phyloP scores from a whole-genome alignment of 2,888 invertebrate species.

The Anarsia innoxiella region DNA sequence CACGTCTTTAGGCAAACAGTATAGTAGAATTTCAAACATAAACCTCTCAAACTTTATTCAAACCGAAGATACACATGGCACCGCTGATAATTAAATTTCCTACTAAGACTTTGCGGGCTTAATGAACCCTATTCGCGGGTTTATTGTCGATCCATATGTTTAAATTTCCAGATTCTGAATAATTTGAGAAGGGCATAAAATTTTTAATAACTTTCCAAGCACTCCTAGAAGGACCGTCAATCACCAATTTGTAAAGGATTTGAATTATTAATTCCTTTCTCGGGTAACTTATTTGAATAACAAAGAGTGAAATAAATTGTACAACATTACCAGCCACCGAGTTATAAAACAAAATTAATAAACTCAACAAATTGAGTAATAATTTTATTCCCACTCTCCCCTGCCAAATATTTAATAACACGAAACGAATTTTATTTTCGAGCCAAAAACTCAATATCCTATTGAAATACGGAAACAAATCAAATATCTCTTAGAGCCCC shows the following conservation, averaged over 20 bases:
- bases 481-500: conserved; percentile 18
- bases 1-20: no score
- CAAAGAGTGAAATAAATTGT: no score
- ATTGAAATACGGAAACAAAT: conserved; percentile 16
- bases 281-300: no score
- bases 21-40: no score
- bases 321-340: no score
- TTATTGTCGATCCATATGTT: conserved; percentile 24
- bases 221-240: no score
- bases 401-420: conserved; percentile 4
- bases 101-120: conserved; percentile 22
- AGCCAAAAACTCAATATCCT: conserved; percentile 8
- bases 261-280: no score
- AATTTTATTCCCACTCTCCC: conserved; percentile 1
- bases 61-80: conserved; percentile 25
- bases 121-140: conserved; percentile 36
- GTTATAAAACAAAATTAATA: no score
- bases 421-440: conserved; percentile 5
- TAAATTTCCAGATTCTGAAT: neutral
- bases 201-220: no score
- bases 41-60: conserved; percentile 8
- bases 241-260: no score
- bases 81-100: conserved; percentile 35
- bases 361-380: no score
- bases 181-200: no score